Evolutionary conservation across 2,797 vertebrate genomes (phyloP).

Genomic region (Psittacula derbiana): DNA sequence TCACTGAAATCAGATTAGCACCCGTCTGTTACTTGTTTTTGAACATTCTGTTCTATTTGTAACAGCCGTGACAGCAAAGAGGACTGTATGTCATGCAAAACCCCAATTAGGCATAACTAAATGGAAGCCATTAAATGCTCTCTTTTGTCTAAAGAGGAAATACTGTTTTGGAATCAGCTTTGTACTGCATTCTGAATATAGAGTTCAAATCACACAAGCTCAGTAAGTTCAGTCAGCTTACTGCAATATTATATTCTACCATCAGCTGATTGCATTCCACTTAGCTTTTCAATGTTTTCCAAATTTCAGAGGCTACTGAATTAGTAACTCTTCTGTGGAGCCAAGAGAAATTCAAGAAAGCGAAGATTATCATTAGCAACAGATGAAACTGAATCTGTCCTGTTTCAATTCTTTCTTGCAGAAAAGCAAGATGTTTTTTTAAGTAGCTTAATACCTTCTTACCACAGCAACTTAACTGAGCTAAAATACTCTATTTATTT

Average conservation of each 20-base stretch:
- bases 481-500: background rate
- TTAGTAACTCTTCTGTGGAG: background rate
- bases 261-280: conserved; percentile 23
- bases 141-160: conserved; percentile 27
- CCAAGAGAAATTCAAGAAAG: background rate
- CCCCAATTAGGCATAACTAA: conserved; percentile 47
- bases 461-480: background rate
- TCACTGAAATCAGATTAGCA: conserved; percentile 64
- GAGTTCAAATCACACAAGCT: conserved; percentile 21
- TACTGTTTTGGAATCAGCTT: conserved; percentile 40
- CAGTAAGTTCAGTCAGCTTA: conserved; percentile 14
- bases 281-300: conserved; percentile 23
- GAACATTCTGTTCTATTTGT: conserved; percentile 70
- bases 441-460: background rate
- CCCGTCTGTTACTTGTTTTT: conserved; percentile 50
- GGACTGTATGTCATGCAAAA: conserved; percentile 46
- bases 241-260: background rate
- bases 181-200: conserved; percentile 35
- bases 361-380: background rate
- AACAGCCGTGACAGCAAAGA: conserved; percentile 50
- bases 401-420: background rate
- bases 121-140: conserved; percentile 37
- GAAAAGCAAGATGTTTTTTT: background rate
- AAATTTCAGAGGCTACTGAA: conserved; percentile 6
- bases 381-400: background rate